These are phyloP conservation scores for Tragelaphus strepsiceros DNA, from an alignment of 2,113 vertebrate genomes.

Conservation along the genomic window DNA sequence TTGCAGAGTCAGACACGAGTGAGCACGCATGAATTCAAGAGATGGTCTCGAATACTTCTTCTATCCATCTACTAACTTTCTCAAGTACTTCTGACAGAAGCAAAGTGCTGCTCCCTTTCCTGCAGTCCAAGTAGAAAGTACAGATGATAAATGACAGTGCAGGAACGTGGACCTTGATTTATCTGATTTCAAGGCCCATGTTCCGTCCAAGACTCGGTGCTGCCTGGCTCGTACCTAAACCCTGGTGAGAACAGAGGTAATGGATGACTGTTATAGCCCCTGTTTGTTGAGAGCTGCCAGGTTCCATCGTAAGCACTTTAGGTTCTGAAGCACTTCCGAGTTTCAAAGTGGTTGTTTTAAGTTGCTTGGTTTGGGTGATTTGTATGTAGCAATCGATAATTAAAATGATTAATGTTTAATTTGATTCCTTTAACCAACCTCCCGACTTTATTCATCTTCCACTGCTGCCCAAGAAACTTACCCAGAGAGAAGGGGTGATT, in stretches of 20 bases:
- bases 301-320: not conserved
- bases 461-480: not conserved
- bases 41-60: not conserved
- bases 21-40: not conserved
- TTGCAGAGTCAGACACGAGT: not conserved
- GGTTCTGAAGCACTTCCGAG: not conserved
- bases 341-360: conserved; percentile 23
- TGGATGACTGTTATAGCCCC: not conserved
- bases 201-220: not conserved
- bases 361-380: not conserved
- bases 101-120: not conserved
- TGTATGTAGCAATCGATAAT: conserved; percentile 22
- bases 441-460: not conserved
- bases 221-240: not conserved
- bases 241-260: not conserved
- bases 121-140: not conserved
- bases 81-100: not conserved
- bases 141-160: not conserved
- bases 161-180: not conserved
- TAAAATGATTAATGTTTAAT: conserved; percentile 17
- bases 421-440: not conserved
- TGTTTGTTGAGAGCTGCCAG: not conserved
- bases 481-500: not conserved
- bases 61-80: not conserved
- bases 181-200: not conserved